A percentile compares a stretch with the other conserved stretches of the same genome.
Conservation (phyloP, 2,113 vertebrate genomes). For the Clarias gariepinus region DNA sequence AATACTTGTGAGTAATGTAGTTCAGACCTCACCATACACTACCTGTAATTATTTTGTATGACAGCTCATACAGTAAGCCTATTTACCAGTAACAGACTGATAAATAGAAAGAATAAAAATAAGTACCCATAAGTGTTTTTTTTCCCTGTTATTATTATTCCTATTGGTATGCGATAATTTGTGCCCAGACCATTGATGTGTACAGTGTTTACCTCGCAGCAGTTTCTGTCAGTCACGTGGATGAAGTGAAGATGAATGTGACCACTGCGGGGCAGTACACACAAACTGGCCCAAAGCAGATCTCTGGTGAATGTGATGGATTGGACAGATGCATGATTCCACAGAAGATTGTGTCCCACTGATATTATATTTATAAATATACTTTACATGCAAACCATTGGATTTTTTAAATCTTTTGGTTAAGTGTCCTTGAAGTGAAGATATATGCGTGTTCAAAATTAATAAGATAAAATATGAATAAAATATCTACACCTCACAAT, state of each 20-base stretch:
- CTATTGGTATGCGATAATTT: no score
- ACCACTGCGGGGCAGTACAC: conserved; percentile 41
- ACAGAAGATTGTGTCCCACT: neutral
- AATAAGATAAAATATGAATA: neutral
- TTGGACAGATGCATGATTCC: neutral
- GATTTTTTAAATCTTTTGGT: neutral
- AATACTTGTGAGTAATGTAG: no score
- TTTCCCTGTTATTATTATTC: no score
- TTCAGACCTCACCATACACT: no score
- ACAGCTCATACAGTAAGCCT: no score
- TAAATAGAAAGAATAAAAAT: no score
- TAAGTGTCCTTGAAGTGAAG: neutral
- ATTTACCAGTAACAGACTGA: no score
- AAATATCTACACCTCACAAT: neutral
- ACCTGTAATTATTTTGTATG: no score
- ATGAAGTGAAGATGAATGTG: conserved; percentile 1
- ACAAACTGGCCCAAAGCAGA: conserved; percentile 13
- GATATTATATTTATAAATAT: neutral
- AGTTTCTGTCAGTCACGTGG: neutral
- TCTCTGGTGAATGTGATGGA: neutral
- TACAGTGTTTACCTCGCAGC: neutral
- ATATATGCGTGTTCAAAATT: neutral
- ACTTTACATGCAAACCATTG: neutral
- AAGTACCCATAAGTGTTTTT: no score
- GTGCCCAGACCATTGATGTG: neutral